Evolutionary conservation across 2,888 invertebrate species (phyloP), one percentile per base, ranked within the genome.

Genomic region (Doris montereyensis): DNA sequence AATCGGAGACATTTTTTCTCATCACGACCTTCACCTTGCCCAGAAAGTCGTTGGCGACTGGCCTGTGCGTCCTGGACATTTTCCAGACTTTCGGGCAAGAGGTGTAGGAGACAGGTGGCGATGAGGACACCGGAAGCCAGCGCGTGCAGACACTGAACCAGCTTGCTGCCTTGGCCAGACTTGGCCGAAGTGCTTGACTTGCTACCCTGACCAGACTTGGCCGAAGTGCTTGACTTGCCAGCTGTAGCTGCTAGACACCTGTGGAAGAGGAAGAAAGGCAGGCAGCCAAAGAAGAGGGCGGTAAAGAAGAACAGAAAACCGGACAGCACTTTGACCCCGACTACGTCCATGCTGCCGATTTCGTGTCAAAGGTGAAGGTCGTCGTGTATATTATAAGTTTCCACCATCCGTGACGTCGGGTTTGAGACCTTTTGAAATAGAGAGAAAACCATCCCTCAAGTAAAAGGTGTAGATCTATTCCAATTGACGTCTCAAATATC

Each of bases 61-160:
- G 76, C 35, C 24, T 79, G 1, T 8, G 75, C 77, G 1, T 79
- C 30, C 13, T 21, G 0, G n/a, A 81, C 62, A 26, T 70, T 13
- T 8, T 75, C 71, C 13, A 57, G 1, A 52, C 77, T 75, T 52
- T 81, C 81, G 0, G 81, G 81, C 0, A 81, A 67, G 1, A 81
- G 79, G 34, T 77, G 57, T 2, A 81, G 62, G 24, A 81, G 62
- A 28, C 77, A 81, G 13, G 77, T 81, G 8, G 74, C 77, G 17
- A 81, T 65, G 41, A 79, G 76, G 24, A 81, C 75, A 13, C 81
- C 81, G 35, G 79, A 62, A 5, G 79, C 81, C 30, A 77, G 21
- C 13, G 81, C 34, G 30, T 81, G 79, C 10, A 79, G 71, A 52
- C 28, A 73, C 52, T 73, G 71, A 26, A 3, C 1, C 4, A 2